Evolutionary conservation across 2,888 invertebrate species (phyloP).

Genomic region (Micropterix aruncella): DNA sequence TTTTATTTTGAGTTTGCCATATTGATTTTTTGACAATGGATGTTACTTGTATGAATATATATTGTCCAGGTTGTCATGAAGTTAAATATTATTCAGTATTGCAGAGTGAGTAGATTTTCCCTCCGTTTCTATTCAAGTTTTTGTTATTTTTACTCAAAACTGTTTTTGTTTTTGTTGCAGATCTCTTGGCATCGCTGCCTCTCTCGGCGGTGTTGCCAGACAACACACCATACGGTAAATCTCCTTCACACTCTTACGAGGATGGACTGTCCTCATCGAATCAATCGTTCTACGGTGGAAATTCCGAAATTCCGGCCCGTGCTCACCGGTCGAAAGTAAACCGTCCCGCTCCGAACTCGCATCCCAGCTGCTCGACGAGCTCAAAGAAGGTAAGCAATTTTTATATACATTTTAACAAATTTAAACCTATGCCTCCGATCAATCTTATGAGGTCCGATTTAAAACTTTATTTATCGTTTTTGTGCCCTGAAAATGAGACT

Average conservation of each 20-base stretch:
- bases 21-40: neutral
- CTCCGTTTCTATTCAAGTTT: too few relatives aligned
- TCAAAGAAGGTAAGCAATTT: slow-evolving; percentile 44
- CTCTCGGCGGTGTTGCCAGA: neutral
- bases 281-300: slow-evolving; percentile 14
- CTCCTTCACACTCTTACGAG: neutral
- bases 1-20: neutral
- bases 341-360: slow-evolving; percentile 43
- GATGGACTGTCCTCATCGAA: neutral
- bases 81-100: neutral
- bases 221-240: neutral
- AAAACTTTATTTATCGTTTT: too few relatives aligned
- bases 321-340: slow-evolving; percentile 28
- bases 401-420: too few relatives aligned
- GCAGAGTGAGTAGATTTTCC: neutral
- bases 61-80: neutral
- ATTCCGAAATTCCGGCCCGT: slow-evolving; percentile 22
- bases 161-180: too few relatives aligned
- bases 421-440: too few relatives aligned
- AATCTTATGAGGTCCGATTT: too few relatives aligned
- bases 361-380: slow-evolving; percentile 48
- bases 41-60: neutral
- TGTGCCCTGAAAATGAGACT: too few relatives aligned
- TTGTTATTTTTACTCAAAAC: too few relatives aligned
- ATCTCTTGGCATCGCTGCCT: neutral